These are phyloP conservation scores for Mastacembelus armatus DNA, from an alignment of 2,797 vertebrate genomes.

Conservation along the genomic window DNA sequence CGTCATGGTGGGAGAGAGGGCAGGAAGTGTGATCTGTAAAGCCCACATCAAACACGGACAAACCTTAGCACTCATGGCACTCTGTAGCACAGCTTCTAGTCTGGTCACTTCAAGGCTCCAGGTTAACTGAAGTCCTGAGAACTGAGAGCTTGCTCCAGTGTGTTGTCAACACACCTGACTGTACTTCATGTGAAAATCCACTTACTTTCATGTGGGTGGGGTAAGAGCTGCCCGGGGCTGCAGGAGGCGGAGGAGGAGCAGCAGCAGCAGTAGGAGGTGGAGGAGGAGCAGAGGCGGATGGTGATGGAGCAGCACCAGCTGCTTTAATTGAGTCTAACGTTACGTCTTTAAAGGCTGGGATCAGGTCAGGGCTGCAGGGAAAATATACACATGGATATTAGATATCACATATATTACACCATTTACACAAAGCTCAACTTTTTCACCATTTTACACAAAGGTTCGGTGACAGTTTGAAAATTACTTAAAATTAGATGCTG, in stretches of 20 bases:
- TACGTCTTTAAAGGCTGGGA: constrained; percentile 92
- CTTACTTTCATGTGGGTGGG: constrained; percentile 92
- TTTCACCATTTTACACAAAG: not conserved
- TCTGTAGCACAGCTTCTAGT: not conserved
- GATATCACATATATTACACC: too few relatives aligned
- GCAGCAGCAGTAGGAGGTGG: constrained; percentile 57
- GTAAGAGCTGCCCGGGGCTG: constrained; percentile 92
- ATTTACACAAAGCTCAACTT: not conserved
- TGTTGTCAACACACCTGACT: too few relatives aligned
- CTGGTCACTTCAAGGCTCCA: not conserved
- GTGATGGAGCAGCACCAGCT: constrained; percentile 75
- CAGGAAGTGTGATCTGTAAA: constrained; percentile 90
- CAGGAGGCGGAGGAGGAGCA: constrained; percentile 57
- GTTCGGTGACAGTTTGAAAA: not conserved
- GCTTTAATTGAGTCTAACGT: constrained; percentile 84
- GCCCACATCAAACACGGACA: constrained; percentile 15
- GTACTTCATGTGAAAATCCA: not conserved
- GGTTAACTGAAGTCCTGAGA: not conserved
- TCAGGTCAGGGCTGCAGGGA: constrained; percentile 85
- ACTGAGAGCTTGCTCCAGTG: not conserved
- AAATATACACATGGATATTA: not conserved
- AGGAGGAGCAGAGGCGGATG: constrained; percentile 71
- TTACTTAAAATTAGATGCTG: not conserved
- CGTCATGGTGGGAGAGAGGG: constrained; percentile 98
- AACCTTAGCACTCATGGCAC: not conserved